Base-by-base conservation (phyloP, 2,113 vertebrate genomes). In the Pluvialis apricaria region DNA sequence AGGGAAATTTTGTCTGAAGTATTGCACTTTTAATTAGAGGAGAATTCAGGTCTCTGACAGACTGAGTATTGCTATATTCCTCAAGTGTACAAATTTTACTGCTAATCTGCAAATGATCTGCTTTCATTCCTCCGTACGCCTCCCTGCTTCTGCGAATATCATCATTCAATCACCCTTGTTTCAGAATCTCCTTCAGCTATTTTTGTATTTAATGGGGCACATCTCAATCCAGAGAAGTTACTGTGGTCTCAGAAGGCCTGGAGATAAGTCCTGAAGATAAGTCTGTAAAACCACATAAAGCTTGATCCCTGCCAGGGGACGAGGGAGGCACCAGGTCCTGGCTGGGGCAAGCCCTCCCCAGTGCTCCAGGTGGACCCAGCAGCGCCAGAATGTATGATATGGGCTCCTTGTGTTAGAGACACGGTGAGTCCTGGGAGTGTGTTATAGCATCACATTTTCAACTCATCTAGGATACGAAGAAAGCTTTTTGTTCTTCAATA, bases 311-410 rank as follows among this genome's bases (percentile, higher is more conserved):
- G 69, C 32, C 25, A 16, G 6, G 34, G 45, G 16, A 15, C 1
- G 6, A 18, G 42, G 13, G 29, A 66, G 8, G 36, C 24, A 40
- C 29, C 1, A 17, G 61, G 61, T 62, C 36, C 61, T 9, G 36
- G 61, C 16, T 11, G 18, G 61, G 15, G 36, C n/a, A 61, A 62
- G 8, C 22, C 57, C 32, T 60, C 11, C 49, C 38, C 3, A 0
- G 10, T 3, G 0, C 7, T 7, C 40, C 4, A 2, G 21, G 2
- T 2, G 4, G 34, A 26, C 25, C 42, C 32, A 19, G 38, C 18
- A 10, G 17, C 26, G 28, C 29, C 47, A 34, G 36, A 26, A 55
- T 3, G 0, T 9, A 6, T 3, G 0, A 2, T 5, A 18, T 28
- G 3, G 29, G 36, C 49, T 62, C 32, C 57, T 51, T 17, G 11